These are phyloP conservation scores for Natator depressus DNA, from an alignment of 2,113 vertebrate genomes.

Conservation along the genomic window DNA sequence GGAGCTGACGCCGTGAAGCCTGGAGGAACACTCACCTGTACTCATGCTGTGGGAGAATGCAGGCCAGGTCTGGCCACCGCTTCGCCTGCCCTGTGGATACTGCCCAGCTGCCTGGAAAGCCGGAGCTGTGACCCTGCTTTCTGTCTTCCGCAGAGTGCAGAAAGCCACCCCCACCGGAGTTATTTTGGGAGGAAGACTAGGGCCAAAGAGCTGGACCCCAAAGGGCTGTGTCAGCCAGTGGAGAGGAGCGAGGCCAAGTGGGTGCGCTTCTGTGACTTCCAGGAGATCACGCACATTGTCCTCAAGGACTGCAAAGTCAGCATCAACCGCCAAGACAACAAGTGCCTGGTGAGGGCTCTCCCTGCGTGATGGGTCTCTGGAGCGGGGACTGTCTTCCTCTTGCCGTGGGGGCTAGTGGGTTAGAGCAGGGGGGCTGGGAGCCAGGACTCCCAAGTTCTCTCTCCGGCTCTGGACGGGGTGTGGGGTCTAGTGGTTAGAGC, in stretches of 20 bases:
- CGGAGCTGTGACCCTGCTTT: neutral
- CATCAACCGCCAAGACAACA: slow-evolving; percentile 89
- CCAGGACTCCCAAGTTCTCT: neutral
- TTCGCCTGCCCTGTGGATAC: too few species aligned
- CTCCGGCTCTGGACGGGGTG: neutral
- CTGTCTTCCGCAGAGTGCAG: accelerated
- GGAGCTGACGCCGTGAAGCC: neutral
- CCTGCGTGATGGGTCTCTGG: too few species aligned
- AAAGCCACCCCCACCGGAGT: neutral
- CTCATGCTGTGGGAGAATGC: neutral
- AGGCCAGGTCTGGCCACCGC: too few species aligned
- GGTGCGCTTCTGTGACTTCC: slow-evolving; percentile 89
- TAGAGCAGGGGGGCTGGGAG: too few species aligned
- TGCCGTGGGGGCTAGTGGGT: neutral
- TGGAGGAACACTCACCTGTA: neutral
- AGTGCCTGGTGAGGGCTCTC: slow-evolving; percentile 82
- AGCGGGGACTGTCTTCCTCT: accelerated
- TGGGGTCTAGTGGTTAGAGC: neutral
- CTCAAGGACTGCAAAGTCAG: slow-evolving; percentile 77
- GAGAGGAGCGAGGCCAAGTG: slow-evolving; percentile 63
- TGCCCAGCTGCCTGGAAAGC: neutral
- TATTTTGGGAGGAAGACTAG: slow-evolving; percentile 34
- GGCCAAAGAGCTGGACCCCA: slow-evolving; percentile 41
- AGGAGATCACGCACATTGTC: slow-evolving; percentile 88
- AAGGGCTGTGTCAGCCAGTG: neutral